phyloP scores from a whole-genome alignment of 92 coral and sea anemone genomes.

The Blastomussa wellsi region DNA sequence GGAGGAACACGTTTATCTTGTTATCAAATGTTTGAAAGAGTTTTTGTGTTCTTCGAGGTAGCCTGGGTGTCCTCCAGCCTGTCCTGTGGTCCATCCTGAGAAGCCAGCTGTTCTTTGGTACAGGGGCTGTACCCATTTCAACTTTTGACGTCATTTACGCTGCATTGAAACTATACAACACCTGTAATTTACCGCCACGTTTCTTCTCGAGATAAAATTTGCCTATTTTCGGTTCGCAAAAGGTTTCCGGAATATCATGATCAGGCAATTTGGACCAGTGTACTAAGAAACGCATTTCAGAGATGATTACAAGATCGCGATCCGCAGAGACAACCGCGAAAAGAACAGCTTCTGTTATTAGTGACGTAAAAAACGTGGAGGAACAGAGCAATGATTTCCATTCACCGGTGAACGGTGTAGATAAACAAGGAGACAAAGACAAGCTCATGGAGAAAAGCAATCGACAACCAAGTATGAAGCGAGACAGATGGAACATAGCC shows the following conservation, averaged over 20 bases:
- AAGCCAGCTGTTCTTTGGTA: neutral
- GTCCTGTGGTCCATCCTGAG: no score
- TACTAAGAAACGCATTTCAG: neutral
- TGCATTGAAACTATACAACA: neutral
- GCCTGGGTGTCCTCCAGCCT: no score
- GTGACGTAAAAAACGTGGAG: neutral
- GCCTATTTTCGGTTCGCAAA: neutral
- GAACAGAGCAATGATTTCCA: neutral
- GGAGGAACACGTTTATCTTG: no score
- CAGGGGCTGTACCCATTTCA: neutral
- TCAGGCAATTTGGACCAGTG: neutral
- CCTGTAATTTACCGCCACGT: constrained; percentile 32
- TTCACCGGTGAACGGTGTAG: constrained; percentile 5
- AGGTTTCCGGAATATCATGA: neutral
- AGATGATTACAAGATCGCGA: constrained; percentile 34
- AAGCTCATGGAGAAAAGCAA: neutral
- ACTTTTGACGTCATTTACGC: neutral
- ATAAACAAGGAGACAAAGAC: neutral
- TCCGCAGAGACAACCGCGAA: constrained; percentile 14
- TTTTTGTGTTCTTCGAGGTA: no score
- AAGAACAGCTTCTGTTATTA: neutral
- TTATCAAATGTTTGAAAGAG: no score
- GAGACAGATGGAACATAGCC: constrained; percentile 77
- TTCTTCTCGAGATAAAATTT: neutral
- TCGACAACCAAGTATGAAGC: constrained; percentile 11